Base-by-base conservation (phyloP, 2,888 invertebrate genomes). In the Drosophila flavopinicola region DNA sequence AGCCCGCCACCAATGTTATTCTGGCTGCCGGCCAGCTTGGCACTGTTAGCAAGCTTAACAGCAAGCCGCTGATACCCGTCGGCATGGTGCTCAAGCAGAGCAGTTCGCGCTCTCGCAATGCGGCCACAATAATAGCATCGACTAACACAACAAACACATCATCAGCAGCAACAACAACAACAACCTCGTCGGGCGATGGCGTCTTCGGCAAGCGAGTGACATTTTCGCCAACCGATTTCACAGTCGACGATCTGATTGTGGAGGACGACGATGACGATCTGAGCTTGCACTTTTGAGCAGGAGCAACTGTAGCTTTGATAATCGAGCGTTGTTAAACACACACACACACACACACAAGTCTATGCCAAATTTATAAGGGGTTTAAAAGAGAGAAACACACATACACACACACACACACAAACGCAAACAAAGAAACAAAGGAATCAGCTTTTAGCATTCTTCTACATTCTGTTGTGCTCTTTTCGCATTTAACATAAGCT, bases 191-290 rank as follows among this genome's bases (percentile, higher is more conserved):
- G n/a, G n/a, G 6, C 11, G 25, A 20, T 20, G 57, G 1, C 3
- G 13, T 42, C 10, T 49, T 24, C 39, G n/a, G 27, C 5, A 65
- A 45, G 20, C 33, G 37, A 3, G 37, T 53, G 3, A 48, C 54
- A 9, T 78, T 47, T 37, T 69, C 77, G 24, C 76, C 72, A 17
- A 57, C 69, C 25, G 85, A 87, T 32, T 89, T 86, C 20, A 72
- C 78, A 67, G 86, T 89, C 24, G 86, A 90, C 15, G 89, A 89
- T 68, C 65, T 89, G 39, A 89, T 89, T 33, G 89, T 87, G 66
- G 89, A 89, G 37, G 89, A 90, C 20, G 84, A 76, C 10, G 84
- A 84, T 10, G 84, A 59, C 7, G 65, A 59, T 25, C 6, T 57
- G 24, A 48, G 25, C 9, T 57, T 78, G 48, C 70, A 74, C 6